Evolutionary conservation across 1,140 invertebrate species (phyloP), one percentile per base, ranked within the genome.

Genomic region (Drosophila repleta): DNA sequence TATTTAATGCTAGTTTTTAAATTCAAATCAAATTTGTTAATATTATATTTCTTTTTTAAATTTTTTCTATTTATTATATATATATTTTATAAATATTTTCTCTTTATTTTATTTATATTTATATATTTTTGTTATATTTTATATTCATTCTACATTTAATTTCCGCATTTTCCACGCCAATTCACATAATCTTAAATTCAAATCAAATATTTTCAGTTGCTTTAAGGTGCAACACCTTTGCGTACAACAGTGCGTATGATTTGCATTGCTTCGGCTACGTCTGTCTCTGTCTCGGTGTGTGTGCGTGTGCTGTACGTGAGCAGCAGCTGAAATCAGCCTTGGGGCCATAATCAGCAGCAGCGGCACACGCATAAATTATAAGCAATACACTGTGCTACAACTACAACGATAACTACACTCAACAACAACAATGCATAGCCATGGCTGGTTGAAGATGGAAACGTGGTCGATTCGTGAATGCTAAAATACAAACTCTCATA

Each of bases 401-500:
- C 26, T 18, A 21, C 52, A 51, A 26, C 51, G 4, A n/a, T 39
- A 39, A 13, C 26, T 39, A 41, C 53, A 37, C 49, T 37, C n/a
- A 11, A 5, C 17, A 7, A 57, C 41, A 64, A 26, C 20, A 51
- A 41, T 35, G 52, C 10, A 51, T 15, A 24, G 53, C 45, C 17
- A 11, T 17, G 53, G 46, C 26, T 58, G 51, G 45, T 37, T 53
- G 41, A 21, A 55, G 39, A 48, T 11, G 56, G 35, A 57, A 67
- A 39, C 46, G 46, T 72, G 69, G 64, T 61, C 69, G 69, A 72
- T 60, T 67, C 55, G 39, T 55, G 69, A 55, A 67, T 72, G 69
- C 69, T 64, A 48, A 72, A 72, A 72, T 72, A 67, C 69, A 72
- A 67, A 72, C 64, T 61, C 69, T 71, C 68, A 72, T 72, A 72